phyloP scores from a whole-genome alignment of 2,797 vertebrate species.

The Hipposideros larvatus region DNA sequence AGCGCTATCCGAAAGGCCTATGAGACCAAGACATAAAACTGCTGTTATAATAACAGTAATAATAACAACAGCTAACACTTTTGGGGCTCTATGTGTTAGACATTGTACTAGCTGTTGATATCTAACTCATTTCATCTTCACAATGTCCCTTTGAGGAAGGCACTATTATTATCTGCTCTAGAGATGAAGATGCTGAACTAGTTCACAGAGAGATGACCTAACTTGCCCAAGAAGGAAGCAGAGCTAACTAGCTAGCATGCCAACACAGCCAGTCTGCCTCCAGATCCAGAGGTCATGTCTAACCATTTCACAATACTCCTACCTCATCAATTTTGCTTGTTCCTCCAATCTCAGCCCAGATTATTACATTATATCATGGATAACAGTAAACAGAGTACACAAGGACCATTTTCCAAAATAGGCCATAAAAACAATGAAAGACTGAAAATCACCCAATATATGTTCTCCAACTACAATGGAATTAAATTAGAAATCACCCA shows the following conservation, averaged over 20 bases:
- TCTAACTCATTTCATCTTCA: neutral
- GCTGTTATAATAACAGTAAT: neutral
- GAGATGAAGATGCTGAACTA: neutral
- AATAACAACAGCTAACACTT: neutral
- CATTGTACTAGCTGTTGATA: neutral
- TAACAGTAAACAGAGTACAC: neutral
- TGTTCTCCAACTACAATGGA: neutral
- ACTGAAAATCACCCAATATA: neutral
- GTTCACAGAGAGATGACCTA: neutral
- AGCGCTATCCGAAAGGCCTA: neutral
- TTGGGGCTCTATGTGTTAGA: neutral
- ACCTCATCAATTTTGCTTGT: neutral
- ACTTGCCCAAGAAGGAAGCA: neutral
- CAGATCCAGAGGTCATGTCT: neutral
- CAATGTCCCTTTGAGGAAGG: neutral
- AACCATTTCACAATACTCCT: neutral
- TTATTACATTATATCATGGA: neutral
- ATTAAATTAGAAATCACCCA: slow-evolving; percentile 27
- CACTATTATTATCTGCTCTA: neutral
- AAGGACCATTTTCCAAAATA: neutral
- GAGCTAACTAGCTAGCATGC: neutral
- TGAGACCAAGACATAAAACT: neutral
- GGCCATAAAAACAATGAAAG: slow-evolving; percentile 31
- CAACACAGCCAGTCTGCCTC: neutral
- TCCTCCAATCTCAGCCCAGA: neutral